These are phyloP conservation scores for Gallinago nigripennis DNA, from an alignment of 2,797 vertebrate species.

Conservation along the genomic window DNA sequence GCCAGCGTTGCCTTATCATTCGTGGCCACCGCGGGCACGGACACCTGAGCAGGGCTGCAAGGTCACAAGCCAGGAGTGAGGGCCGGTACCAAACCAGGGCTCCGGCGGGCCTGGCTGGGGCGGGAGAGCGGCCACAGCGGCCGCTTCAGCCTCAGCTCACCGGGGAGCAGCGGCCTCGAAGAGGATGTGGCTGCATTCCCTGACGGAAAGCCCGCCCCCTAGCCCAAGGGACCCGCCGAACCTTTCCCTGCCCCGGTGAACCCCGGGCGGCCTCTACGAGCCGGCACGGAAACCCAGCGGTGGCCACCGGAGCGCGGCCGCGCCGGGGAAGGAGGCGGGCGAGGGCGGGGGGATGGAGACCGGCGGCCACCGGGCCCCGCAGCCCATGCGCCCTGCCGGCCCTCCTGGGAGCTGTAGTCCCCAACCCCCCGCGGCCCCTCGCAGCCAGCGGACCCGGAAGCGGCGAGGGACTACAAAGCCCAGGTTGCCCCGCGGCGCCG, in stretches of 20 bases:
- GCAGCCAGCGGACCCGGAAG: fast-evolving
- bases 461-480: neutral
- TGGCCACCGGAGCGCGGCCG: fast-evolving
- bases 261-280: fast-evolving
- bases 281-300: fast-evolving
- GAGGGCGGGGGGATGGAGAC: fast-evolving
- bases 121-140: neutral
- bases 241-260: fast-evolving
- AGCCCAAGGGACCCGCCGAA: neutral
- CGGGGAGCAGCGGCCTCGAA: neutral
- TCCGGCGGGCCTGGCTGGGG: neutral
- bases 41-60: neutral
- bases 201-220: neutral
- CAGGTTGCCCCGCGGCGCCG: neutral
- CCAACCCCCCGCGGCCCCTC: too few species aligned
- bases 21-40: neutral
- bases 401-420: conserved; percentile 20
- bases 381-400: neutral
- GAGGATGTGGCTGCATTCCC: neutral
- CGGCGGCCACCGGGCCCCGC: neutral
- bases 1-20: neutral
- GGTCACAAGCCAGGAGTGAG: fast-evolving
- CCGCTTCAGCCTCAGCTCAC: neutral
- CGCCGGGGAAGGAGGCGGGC: fast-evolving
- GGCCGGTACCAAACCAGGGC: neutral